A percentile compares a stretch with the other conserved stretches of the same genome.
phyloP scores from a whole-genome alignment of 2,888 invertebrate species.

The Nowickia ferox region DNA sequence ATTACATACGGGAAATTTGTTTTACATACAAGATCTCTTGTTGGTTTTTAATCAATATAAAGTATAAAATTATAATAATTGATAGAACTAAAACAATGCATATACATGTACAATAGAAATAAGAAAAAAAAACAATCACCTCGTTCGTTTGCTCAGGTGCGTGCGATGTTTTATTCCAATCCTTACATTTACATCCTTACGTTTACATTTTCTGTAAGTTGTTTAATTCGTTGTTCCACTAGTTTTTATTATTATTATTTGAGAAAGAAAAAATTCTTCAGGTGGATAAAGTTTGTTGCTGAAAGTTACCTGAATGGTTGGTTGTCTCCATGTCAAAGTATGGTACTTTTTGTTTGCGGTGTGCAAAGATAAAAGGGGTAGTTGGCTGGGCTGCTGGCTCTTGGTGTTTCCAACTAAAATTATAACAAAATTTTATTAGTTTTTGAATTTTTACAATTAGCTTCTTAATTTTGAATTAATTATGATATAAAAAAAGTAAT shows the following conservation, averaged over 20 bases:
- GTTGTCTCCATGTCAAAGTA: not conserved
- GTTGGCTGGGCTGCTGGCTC: not conserved
- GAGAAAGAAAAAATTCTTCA: constrained; percentile 65
- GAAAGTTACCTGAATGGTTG: constrained; percentile 63
- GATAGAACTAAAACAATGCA: constrained; percentile 27
- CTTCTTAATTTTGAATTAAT: not conserved
- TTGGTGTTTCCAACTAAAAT: constrained; percentile 61
- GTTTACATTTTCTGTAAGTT: not conserved
- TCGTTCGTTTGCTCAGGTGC: constrained; percentile 32
- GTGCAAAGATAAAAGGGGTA: not conserved
- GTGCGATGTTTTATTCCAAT: constrained; percentile 32
- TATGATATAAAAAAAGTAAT: constrained; percentile 5
- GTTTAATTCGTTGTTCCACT: constrained; percentile 60
- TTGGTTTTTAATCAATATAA: constrained; percentile 17
- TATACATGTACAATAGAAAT: constrained; percentile 54
- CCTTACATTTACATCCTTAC: not conserved
- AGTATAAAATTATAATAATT: constrained; percentile 36
- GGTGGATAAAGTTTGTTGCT: constrained; percentile 60
- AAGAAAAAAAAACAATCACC: constrained; percentile 62
- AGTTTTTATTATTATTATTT: constrained; percentile 34
- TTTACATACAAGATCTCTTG: not conserved
- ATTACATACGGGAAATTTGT: not conserved
- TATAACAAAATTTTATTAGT: constrained; percentile 37
- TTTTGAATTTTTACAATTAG: constrained; percentile 6
- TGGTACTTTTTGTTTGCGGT: not conserved